A percentile compares a stretch with the other conserved stretches of the same genome.
Conservation (phyloP, 2,888 invertebrate genomes). For the Netelia inedita region DNA sequence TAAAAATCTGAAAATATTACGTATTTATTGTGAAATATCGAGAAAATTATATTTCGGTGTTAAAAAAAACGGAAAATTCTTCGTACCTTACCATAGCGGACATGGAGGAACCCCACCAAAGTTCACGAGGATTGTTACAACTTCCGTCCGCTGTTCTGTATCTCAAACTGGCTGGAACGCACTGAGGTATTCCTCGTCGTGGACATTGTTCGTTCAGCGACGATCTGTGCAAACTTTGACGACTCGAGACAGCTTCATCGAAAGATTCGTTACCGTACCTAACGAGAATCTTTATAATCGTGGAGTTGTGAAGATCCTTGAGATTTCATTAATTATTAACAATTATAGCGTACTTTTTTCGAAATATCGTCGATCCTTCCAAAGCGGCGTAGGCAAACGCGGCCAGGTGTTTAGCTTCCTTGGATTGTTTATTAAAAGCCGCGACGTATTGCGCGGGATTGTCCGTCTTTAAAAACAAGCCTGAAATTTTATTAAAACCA, state of each 20-base stretch:
- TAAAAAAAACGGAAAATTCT: slow-evolving; percentile 11
- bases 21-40: not conserved
- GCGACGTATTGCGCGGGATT: slow-evolving; percentile 91
- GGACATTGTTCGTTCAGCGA: slow-evolving; percentile 89
- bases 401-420: slow-evolving; percentile 88
- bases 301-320: not conserved
- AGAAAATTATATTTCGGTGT: not conserved
- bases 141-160: slow-evolving; percentile 96
- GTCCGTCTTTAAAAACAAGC: slow-evolving; percentile 88
- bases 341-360: slow-evolving; percentile 86
- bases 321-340: too few relatives aligned
- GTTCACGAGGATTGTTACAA: slow-evolving; percentile 93
- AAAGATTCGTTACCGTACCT: slow-evolving; percentile 70
- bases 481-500: slow-evolving; percentile 82
- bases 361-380: slow-evolving; percentile 88
- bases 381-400: slow-evolving; percentile 90
- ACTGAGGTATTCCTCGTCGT: slow-evolving; percentile 88
- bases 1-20: slow-evolving; percentile 87
- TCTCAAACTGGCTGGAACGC: slow-evolving; percentile 88
- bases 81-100: slow-evolving; percentile 90
- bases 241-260: slow-evolving; percentile 66
- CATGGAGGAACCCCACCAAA: slow-evolving; percentile 93
- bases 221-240: slow-evolving; percentile 79
- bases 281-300: not conserved
- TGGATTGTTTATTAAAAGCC: slow-evolving; percentile 90